Evolutionary conservation across 2,888 invertebrate species (phyloP).

Genomic region (Halocaridina rubra): DNA sequence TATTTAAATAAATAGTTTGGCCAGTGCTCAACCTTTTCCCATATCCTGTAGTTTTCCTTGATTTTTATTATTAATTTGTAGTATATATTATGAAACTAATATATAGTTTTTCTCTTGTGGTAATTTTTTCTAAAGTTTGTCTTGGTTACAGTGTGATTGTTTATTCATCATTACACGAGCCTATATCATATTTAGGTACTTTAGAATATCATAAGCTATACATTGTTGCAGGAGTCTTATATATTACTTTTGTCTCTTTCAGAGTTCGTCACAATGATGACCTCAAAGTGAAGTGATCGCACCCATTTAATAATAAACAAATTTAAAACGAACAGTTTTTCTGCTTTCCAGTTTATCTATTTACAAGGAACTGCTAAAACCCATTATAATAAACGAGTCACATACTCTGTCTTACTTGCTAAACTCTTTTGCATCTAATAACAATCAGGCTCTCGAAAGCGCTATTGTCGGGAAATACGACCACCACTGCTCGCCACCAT

Average conservation of each 20-base stretch:
- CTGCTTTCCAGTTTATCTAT: conserved; percentile 62
- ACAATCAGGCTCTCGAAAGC: conserved; percentile 51
- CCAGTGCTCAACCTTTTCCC: no score
- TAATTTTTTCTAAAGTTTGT: no score
- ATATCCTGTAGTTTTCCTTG: no score
- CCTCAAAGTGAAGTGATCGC: conserved; percentile 64
- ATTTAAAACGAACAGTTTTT: conserved; percentile 56
- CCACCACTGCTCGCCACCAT: conserved; percentile 30
- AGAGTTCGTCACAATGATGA: conserved; percentile 64
- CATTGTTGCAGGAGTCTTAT: no score
- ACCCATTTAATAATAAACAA: conserved; percentile 56
- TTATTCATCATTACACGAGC: no score
- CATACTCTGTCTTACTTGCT: conserved; percentile 50
- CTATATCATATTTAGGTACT: no score
- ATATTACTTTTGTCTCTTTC: conserved; percentile 14
- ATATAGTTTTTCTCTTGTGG: no score
- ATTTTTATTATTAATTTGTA: no score
- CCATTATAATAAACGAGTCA: conserved; percentile 53
- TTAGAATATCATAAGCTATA: no score
- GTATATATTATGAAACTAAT: no score
- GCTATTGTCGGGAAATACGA: conserved; percentile 36
- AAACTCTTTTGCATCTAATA: conserved; percentile 50
- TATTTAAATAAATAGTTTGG: no score
- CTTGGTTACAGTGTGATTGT: no score
- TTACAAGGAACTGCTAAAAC: conserved; percentile 53